These are phyloP conservation scores for Pelecanoides urinatrix DNA, from an alignment of 2,113 vertebrate species.

Conservation along the genomic window DNA sequence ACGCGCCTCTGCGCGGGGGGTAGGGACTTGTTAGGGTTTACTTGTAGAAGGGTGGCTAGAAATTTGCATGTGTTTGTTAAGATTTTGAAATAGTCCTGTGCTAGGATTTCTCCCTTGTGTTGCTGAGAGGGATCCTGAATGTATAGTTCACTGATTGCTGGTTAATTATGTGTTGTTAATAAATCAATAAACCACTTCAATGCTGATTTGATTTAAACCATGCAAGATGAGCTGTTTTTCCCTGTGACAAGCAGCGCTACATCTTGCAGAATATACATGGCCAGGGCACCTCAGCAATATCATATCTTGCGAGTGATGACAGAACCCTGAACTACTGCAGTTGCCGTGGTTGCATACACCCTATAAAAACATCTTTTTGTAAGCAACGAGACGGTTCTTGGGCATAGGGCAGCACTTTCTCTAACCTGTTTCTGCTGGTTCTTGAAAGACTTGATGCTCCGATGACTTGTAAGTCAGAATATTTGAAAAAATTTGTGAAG, in stretches of 20 bases:
- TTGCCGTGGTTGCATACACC: neutral
- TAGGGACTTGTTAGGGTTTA: neutral
- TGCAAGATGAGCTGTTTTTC: neutral
- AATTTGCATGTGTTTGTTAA: neutral
- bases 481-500: neutral
- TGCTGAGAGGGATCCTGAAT: neutral
- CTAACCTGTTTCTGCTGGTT: neutral
- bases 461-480: neutral
- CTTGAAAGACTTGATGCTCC: neutral
- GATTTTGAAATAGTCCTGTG: neutral
- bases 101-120: neutral
- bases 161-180: conserved; percentile 9
- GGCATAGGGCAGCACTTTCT: neutral
- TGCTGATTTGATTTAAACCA: neutral
- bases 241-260: neutral
- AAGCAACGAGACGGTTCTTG: neutral
- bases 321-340: neutral
- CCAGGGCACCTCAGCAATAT: neutral
- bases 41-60: neutral
- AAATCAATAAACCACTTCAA: neutral
- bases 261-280: neutral
- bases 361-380: neutral
- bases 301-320: neutral
- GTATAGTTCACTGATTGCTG: neutral
- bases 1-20: accelerated